Base-by-base conservation (phyloP, 35 echinoderm and acorn worm species). In the Hemicentrotus pulcherrimus region DNA sequence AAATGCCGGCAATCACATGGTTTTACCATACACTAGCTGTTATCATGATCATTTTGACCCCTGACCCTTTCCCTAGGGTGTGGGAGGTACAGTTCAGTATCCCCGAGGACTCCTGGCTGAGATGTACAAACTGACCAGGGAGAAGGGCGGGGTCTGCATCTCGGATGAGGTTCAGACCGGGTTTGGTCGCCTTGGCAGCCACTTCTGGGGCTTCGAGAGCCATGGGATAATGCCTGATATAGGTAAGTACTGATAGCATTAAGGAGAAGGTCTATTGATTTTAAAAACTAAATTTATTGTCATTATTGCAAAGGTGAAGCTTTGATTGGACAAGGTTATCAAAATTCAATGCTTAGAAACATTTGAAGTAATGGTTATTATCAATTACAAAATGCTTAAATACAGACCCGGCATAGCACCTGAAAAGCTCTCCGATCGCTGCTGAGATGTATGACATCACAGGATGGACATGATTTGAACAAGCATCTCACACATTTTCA, bases 131-230 rank as follows among this genome's bases (percentile, higher is more conserved):
- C 30, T 93, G 78, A 96, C 95, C 8, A 86, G 97, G 88, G 96
- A 92, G 15, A 96, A 97, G 78, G 98, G 98, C 32, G 98, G 98
- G 0, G 61, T 99, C 5, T 99, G 98, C 88, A 99, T 99, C 48
- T 94, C 97, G 0, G 98, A 99, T 97, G 98, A 99, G 92, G 98
- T 99, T 30, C 98, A 99, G 94, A 99, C 98, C 52, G 98, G 98
- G 7, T 99, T 99, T 86, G 98, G 98, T 46, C 94, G 98, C 12
- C 41, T 97, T 24, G 98, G 98, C 6, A 97, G 94, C 85, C 97
- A 99, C 33, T 99, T 95, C 94, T 99, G 98, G 98, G 98, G 97
- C 47, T 99, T 99, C 95, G 97, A 99, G 86, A 94, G 96, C 16
- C 98, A 99, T 88, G 98, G 92, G 91, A 96, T 99, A 0, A 31